Evolutionary conservation across 2,888 invertebrate genomes (phyloP).

Genomic region (Ariolimax columbianus): DNA sequence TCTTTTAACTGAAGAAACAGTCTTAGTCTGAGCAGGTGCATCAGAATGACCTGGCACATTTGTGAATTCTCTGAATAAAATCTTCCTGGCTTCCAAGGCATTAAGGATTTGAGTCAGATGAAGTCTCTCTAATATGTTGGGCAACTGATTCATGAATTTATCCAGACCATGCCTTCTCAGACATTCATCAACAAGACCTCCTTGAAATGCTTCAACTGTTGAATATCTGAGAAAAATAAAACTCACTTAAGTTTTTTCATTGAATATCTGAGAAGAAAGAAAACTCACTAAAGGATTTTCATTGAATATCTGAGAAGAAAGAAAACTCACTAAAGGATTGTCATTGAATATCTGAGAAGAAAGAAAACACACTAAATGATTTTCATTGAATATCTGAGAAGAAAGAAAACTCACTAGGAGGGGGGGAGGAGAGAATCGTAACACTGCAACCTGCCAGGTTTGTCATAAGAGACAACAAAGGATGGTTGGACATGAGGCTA

Average conservation of each 20-base stretch:
- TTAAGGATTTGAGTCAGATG: constrained; percentile 1
- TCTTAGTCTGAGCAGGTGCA: background rate
- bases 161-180: constrained; percentile 23
- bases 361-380: too few species aligned
- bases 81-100: constrained; percentile 27
- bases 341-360: too few species aligned
- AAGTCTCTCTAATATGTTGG: constrained; percentile 19
- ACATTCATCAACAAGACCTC: constrained; percentile 45
- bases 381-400: too few species aligned
- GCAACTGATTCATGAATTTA: constrained; percentile 39
- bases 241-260: background rate
- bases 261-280: background rate
- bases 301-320: background rate
- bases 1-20: background rate
- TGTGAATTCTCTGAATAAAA: background rate
- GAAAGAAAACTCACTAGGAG: too few species aligned
- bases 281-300: background rate
- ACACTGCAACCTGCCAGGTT: too few species aligned
- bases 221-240: constrained; percentile 11
- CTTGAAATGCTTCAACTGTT: constrained; percentile 24
- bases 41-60: background rate
- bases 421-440: too few species aligned
- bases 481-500: too few species aligned
- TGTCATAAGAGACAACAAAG: too few species aligned
- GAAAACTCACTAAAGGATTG: background rate